Percentiles rank a stretch among this genome's conserved stretches.
These are phyloP conservation scores for Tigriopus japonicus DNA, from an alignment of 1,140 invertebrate species.

Conservation along the genomic window DNA sequence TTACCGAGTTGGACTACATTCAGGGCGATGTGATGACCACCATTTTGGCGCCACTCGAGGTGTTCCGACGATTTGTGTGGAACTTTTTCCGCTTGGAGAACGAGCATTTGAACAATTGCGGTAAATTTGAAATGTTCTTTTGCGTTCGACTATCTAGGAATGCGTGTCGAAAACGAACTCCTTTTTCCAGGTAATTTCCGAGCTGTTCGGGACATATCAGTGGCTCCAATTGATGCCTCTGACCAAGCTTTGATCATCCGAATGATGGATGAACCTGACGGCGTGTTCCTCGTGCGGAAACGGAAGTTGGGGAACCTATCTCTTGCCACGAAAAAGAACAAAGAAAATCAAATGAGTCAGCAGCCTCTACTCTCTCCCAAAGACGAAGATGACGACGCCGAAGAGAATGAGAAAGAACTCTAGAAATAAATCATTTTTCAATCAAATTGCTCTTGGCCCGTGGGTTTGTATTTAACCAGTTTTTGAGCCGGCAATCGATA, in stretches of 20 bases:
- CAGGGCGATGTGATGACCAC: conserved; percentile 69
- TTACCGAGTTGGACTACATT: conserved; percentile 61
- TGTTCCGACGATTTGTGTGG: conserved; percentile 96
- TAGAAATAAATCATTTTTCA: no score
- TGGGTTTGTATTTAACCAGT: no score
- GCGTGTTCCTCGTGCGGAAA: conserved; percentile 51
- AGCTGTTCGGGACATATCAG: conserved; percentile 92
- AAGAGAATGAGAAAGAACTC: conserved; percentile 18
- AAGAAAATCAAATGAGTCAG: conserved; percentile 18
- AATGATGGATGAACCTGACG: conserved; percentile 89
- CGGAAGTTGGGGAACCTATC: conserved; percentile 25
- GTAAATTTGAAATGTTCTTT: no score
- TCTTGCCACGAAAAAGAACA: conserved; percentile 28
- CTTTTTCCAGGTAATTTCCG: conserved; percentile 69
- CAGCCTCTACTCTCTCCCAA: conserved; percentile 33
- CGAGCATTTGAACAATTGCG: conserved; percentile 98
- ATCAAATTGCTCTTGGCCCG: no score
- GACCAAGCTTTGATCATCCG: conserved; percentile 69
- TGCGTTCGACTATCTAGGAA: no score
- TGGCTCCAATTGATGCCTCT: conserved; percentile 82
- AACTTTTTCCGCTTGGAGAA: conserved; percentile 99
- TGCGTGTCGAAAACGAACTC: background rate
- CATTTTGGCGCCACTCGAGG: conserved; percentile 74
- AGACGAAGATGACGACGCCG: conserved; percentile 18
- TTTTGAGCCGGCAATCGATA: no score